Percentiles rank a stretch among this genome's conserved stretches.
phyloP scores from a whole-genome alignment of 1,140 invertebrate species.

The Cyclina sinensis region DNA sequence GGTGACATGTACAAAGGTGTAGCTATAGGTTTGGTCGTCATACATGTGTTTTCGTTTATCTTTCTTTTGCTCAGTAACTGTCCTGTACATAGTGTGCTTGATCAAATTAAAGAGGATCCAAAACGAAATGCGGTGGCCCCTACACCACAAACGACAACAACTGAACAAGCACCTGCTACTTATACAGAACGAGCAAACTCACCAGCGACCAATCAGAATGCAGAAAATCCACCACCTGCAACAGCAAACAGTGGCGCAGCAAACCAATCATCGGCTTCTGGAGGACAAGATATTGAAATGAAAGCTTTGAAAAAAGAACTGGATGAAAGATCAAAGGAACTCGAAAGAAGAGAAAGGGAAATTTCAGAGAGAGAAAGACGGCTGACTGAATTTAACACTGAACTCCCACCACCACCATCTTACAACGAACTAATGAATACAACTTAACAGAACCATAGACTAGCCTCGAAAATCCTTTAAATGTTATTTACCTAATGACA shows the following conservation, averaged over 20 bases:
- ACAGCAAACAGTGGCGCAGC: not conserved
- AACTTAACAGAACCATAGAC: too few relatives aligned
- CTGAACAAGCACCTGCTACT: not conserved
- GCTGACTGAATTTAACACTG: not conserved
- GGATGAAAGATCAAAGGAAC: not conserved
- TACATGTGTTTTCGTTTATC: not conserved
- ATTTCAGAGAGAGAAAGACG: not conserved
- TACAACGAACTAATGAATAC: not conserved
- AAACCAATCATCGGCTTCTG: not conserved
- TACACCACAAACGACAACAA: not conserved
- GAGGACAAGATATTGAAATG: not conserved
- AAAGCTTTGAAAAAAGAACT: not conserved
- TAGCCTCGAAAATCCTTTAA: too few relatives aligned
- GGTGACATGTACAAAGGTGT: not conserved
- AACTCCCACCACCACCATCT: not conserved
- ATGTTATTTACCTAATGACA: too few relatives aligned
- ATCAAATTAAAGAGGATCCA: not conserved
- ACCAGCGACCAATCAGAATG: not conserved
- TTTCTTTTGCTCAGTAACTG: not conserved
- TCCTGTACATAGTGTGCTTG: not conserved
- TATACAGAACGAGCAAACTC: not conserved
- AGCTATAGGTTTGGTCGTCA: not conserved
- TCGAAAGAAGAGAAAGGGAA: not conserved
- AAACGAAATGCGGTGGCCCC: not conserved
- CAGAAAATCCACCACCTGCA: not conserved